Evolutionary conservation across 2,888 invertebrate genomes (phyloP), one percentile per base, ranked within the genome.

Genomic region (Charanyca ferruginea): DNA sequence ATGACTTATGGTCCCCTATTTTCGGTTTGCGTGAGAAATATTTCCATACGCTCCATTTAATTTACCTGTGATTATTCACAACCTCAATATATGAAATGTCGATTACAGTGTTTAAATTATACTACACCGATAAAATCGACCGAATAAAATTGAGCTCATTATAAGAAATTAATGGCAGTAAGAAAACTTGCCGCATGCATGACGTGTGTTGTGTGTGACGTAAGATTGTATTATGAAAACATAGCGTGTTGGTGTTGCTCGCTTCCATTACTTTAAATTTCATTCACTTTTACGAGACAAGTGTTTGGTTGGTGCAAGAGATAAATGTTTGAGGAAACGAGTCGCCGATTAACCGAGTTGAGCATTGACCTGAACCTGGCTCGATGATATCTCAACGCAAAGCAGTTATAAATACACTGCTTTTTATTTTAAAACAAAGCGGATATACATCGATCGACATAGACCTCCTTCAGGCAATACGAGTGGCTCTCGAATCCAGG

Each of bases 1-100:
- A 85, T 85, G 87, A 86, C 81, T 86, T 87, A 85, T 84, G 62
- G 81, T 70, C 77, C 78, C 76, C 77, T 74, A 85, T 84, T 83
- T 81, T 81, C 73, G 57, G 64, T 68, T 83, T 68, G 85, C 84
- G 79, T 85, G 83, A 73, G 76, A 80, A 80, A 78, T 62, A 67
- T 72, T 76, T 82, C 63, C 71, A 68, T 79, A 60, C 62, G 73
- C 76, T 74, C 70, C 74, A 79, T 78, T 83, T 69, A 69, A 68
- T 78, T 68, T 69, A 66, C 49, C 52, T 64, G 44, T 44, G 23
- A 78, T 64, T 60, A 52, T 73, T 75, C 49, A 58, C 60, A 61
- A 64, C 47, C 64, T 67, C 45, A 28, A 66, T 42, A 55, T 51
- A 35, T 16, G 18, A 62, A 57, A 58, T 44, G 53, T 66, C 44